A percentile compares a stretch with the other conserved stretches of the same genome.
Conservation (phyloP, 2,888 invertebrate genomes). For the Noctuana brunneofusca region DNA sequence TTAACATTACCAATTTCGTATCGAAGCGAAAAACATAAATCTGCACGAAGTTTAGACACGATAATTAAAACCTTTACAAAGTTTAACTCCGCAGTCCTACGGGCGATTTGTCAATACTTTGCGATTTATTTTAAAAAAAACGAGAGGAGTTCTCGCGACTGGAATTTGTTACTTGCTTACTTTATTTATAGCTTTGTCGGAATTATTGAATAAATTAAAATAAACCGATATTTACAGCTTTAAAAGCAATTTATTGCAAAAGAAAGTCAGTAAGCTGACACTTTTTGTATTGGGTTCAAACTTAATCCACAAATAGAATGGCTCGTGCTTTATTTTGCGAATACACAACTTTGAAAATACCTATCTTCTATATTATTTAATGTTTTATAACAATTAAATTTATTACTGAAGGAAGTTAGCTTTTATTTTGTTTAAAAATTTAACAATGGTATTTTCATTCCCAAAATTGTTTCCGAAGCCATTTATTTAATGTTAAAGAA, state of each 20-base stretch:
- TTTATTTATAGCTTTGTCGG: conserved; percentile 40
- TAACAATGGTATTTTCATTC: too few species aligned
- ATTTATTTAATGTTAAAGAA: too few species aligned
- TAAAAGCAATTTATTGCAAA: conserved; percentile 39
- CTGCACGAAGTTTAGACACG: conserved; percentile 34
- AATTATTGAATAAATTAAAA: conserved; percentile 34
- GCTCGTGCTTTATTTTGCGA: background rate
- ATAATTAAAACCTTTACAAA: conserved; percentile 34
- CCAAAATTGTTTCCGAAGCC: too few species aligned
- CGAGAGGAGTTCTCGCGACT: conserved; percentile 35
- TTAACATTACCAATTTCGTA: conserved; percentile 32
- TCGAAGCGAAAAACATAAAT: conserved; percentile 32
- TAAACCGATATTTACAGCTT: conserved; percentile 35
- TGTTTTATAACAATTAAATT: too few species aligned
- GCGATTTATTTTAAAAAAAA: conserved; percentile 36
- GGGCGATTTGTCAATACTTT: conserved; percentile 37
- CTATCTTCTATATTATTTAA: too few species aligned
- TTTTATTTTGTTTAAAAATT: too few species aligned
- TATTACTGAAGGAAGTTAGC: too few species aligned
- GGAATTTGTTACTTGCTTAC: conserved; percentile 37
- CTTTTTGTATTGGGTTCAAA: conserved; percentile 31
- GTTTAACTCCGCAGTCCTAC: conserved; percentile 34
- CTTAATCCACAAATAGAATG: conserved; percentile 24
- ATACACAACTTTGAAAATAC: background rate
- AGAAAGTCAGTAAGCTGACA: conserved; percentile 21